Evolutionary conservation across 2,797 vertebrate genomes (phyloP), one percentile per base, ranked within the genome.

Genomic region (Chaenodraco wilsoni): DNA sequence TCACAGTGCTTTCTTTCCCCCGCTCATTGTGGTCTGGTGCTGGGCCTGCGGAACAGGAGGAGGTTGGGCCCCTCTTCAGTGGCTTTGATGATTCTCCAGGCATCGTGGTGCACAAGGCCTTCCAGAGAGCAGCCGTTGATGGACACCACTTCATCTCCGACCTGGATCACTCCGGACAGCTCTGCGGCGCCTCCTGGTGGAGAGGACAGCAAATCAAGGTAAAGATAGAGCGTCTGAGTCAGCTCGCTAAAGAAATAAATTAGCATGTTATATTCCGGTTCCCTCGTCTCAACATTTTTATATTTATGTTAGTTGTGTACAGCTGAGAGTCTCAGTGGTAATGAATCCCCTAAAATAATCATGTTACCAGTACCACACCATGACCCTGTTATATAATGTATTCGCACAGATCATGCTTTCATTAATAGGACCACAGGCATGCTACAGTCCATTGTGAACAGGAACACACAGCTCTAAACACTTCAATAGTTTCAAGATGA

Each of bases 1-100:
- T 84, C 61, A 84, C 61, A 51, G 49, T 37, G 33, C 11, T 60
- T 19, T 31, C 16, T 1, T 1, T 9, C n/a, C 46, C 40, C 60
- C 6, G 17, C 11, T 65, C 1, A 1, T 95, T 93, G 95, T 15
- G 93, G 88, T 8, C 93, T 91, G 78, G 94, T 93, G 64, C 89
- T 94, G 17, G 92, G 93, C 83, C 96, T 98, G 83, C 94, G 93
- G 74, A 98, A 95, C 9, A 97, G 84, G 59, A 99, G 84, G 31
- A 95, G 94, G 76, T 97, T 97, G 1, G 95, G 94, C 1, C 97
- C 97, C 71, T 97, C 95, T 0, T 95, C 93, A 51, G 95, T 94
- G 40, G 94, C 93, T 89, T 96, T 98, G 88, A 98, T 96, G 57
- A 96, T 92, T 83, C 96, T 98, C 97, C 97, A 98, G 87, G 96